Base-by-base conservation (phyloP, 2,888 invertebrate genomes). In the Drosophila suboccidentalis region DNA sequence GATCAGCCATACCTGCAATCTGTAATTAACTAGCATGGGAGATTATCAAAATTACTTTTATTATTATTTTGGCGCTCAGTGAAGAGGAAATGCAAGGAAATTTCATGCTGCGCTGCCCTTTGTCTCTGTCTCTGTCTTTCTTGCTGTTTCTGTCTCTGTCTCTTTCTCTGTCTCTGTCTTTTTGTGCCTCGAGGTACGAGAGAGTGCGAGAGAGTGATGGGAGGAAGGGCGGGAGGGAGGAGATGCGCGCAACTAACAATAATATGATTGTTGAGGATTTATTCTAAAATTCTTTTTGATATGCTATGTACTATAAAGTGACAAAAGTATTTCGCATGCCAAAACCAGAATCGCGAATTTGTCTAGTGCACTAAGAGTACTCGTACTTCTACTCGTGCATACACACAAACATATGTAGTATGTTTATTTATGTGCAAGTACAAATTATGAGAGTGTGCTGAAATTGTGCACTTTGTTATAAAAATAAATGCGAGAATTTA, bases 191-290 rank as follows among this genome's bases (percentile, higher is more conserved):
- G 34, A 13, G 13, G 2, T 34, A 19, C 29, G 15, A 15, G 15
- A 15, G 10, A 10, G 26, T 29, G 29, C 8, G 6, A 0, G 4
- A 1, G 11, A 4, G 32, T n/a, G 34, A 9, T 9, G 29, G 17
- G 2, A 19, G 19, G 13, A 11, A 19, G 13, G 9, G 17, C 0
- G 1, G 8, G 19, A 13, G 34, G 32, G 8, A 34, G 50, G 19
- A 11, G 10, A 15, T 13, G 22, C 10, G 13, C 29, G 71, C 59
- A 71, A 72, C 60, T 65, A 53, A 65, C 63, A 57, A 65, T 65
- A 72, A 71, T 71, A 70, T 69, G 70, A 71, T 65, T 64, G 55
- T 65, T 71, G 64, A 11, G 50, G n/a, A 70, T 71, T 26, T 29
- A 43, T 55, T 38, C 17, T 26, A 15, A 43, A 39, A 43, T 61